phyloP scores from a whole-genome alignment of 2,113 vertebrate species.

The Pholis gunnellus region DNA sequence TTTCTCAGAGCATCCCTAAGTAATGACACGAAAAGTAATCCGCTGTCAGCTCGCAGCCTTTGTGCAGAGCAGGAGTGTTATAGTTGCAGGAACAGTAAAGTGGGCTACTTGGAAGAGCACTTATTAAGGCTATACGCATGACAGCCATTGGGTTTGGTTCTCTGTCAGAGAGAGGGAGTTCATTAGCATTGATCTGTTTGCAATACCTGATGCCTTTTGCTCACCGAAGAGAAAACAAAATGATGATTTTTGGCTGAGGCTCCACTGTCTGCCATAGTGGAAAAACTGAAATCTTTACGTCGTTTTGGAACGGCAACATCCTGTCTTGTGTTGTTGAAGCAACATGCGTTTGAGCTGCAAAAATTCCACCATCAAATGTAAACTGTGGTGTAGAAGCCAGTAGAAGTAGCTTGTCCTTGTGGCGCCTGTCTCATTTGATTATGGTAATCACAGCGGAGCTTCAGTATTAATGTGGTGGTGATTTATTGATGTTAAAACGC shows the following conservation, averaged over 20 bases:
- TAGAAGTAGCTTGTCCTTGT: neutral
- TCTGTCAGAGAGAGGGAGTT: constrained; percentile 10
- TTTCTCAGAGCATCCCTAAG: constrained; percentile 54
- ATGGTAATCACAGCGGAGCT: constrained; percentile 24
- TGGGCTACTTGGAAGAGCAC: neutral
- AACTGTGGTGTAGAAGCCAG: neutral
- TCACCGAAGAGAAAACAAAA: constrained; percentile 9
- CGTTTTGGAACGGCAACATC: neutral
- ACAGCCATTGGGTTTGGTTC: constrained; percentile 8
- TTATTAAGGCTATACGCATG: constrained; percentile 19
- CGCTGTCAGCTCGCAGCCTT: constrained; percentile 43
- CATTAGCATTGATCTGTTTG: constrained; percentile 25
- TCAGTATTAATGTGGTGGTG: constrained; percentile 33
- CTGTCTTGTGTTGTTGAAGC: neutral
- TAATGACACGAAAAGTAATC: constrained; percentile 59
- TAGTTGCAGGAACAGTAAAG: constrained; percentile 20
- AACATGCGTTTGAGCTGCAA: neutral
- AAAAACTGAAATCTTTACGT: neutral
- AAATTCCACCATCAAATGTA: neutral
- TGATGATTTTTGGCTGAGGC: neutral
- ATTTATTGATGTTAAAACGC: constrained; percentile 57
- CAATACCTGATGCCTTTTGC: neutral
- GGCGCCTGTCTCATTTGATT: constrained; percentile 23
- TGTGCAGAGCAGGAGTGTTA: constrained; percentile 30
- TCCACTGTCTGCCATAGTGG: neutral